Base-by-base conservation (phyloP, 2,888 invertebrate species). In the Cylloceria caligata region DNA sequence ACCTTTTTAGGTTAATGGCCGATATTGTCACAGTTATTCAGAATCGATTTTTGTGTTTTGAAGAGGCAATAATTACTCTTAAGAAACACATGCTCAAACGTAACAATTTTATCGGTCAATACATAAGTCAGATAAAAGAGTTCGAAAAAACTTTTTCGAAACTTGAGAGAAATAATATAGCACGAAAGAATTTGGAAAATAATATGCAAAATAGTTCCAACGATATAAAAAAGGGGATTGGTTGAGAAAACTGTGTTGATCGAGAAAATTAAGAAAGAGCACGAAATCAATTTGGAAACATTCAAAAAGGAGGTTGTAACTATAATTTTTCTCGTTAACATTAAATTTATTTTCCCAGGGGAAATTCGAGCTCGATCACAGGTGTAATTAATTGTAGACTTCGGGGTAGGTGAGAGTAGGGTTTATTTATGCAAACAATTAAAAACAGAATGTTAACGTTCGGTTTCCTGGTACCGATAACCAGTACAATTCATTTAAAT, bases 161-260 rank as follows among this genome's bases (percentile, higher is more conserved):
- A 52, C 86, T 88, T 39, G 88, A 91, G 60, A 84, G 88, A 74
- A 87, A 91, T 47, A 87, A 85, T 45, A 74, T 86, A 5, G 49
- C 83, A 2, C 86, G 88, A 52, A 87, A 88, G 77, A 87, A 90
- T 77, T 80, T 86, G 6, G 90, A 87, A 62, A 71, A 75, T 7
- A 87, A 87, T 73, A 88, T 93, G 21, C 87, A 93, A 87, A 90
- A 91, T 78, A 88, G 93, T 86, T 88, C 93, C 3, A 91, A 92
- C 64, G 87, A 92, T 75, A 84, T 90, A 11, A 92, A 91, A 69
- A 88, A 90, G 67, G 85, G n/a, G 86, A 9, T 85, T 93, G 45
- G 90, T 93, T 78, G 88, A 88, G 34, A 93, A 93, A 86, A 90
- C 90, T 6, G 83, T 85, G 0, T 89, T 92, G 62, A 86, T 93